A percentile compares a stretch with the other conserved stretches of the same genome.
phyloP scores from a whole-genome alignment of 2,888 invertebrate genomes.

The Philhelius pedissequus region DNA sequence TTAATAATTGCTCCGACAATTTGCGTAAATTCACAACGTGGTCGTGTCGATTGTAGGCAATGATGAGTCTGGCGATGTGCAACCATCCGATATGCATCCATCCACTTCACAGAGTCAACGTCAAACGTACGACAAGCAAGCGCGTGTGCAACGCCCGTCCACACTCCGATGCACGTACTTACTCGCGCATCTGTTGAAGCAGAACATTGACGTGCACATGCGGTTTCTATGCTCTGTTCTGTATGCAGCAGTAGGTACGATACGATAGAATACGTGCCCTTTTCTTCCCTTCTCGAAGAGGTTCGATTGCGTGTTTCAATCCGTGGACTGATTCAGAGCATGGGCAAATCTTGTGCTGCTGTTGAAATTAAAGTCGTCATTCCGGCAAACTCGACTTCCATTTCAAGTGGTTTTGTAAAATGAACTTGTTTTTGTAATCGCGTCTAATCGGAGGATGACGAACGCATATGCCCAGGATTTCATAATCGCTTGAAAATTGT shows the following conservation, averaged over 20 bases:
- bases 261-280: slow-evolving; percentile 25
- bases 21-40: slow-evolving; percentile 21
- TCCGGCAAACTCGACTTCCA: slow-evolving; percentile 18
- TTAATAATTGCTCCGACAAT: slow-evolving; percentile 31
- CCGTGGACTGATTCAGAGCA: neutral
- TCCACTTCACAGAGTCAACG: slow-evolving; percentile 50
- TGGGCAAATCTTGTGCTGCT: neutral
- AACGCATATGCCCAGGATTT: slow-evolving; percentile 35
- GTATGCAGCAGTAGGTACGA: neutral
- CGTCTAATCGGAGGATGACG: slow-evolving; percentile 40
- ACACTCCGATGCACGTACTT: slow-evolving; percentile 49
- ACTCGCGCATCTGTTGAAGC: slow-evolving; percentile 56
- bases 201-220: slow-evolving; percentile 48
- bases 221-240: neutral
- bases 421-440: slow-evolving; percentile 46
- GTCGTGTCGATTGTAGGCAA: neutral
- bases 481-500: slow-evolving; percentile 35
- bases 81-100: slow-evolving; percentile 47
- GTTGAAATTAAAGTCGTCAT: neutral
- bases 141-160: slow-evolving; percentile 43
- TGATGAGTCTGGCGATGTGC: slow-evolving; percentile 31
- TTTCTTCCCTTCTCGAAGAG: neutral
- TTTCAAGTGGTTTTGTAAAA: slow-evolving; percentile 12
- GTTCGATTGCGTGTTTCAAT: slow-evolving; percentile 25
- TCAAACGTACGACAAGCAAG: slow-evolving; percentile 23